phyloP scores from a whole-genome alignment of 92 coral and sea anemone species.

The Micromussa lordhowensis region DNA sequence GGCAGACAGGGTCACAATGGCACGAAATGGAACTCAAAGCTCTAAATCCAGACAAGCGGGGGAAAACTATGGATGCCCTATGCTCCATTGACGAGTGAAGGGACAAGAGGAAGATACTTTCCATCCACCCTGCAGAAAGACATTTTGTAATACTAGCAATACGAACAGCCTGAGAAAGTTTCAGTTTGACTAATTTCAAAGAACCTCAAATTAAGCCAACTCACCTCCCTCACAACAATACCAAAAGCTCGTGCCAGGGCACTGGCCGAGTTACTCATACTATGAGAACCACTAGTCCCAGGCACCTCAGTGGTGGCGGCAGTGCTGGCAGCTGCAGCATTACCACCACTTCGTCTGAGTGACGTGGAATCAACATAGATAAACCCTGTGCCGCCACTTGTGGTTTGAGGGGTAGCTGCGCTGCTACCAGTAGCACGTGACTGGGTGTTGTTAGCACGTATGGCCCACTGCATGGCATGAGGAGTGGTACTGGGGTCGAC shows the following conservation, averaged over 20 bases:
- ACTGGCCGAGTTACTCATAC: slow-evolving; percentile 92
- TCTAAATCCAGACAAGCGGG: too few species aligned
- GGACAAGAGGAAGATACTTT: too few species aligned
- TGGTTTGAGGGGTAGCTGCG: slow-evolving; percentile 73
- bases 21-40: too few species aligned
- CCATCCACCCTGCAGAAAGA: too few species aligned
- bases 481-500: slow-evolving; percentile 90
- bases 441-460: slow-evolving; percentile 72
- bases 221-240: slow-evolving; percentile 91
- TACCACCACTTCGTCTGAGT: slow-evolving; percentile 81
- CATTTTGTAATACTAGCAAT: too few species aligned
- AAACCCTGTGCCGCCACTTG: slow-evolving; percentile 82
- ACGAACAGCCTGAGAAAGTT: too few species aligned
- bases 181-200: too few species aligned
- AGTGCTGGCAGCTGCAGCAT: slow-evolving; percentile 90
- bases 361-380: slow-evolving; percentile 87
- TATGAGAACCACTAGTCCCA: slow-evolving; percentile 65
- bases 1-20: too few species aligned
- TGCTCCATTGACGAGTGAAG: too few species aligned
- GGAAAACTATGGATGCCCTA: too few species aligned
- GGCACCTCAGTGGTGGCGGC: slow-evolving; percentile 65
- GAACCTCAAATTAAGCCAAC: not conserved
- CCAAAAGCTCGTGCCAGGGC: slow-evolving; percentile 98
- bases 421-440: slow-evolving; percentile 67
- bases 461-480: slow-evolving; percentile 99